Evolutionary conservation across 2,113 vertebrate species (phyloP).

Genomic region (Oophaga pumilio): DNA sequence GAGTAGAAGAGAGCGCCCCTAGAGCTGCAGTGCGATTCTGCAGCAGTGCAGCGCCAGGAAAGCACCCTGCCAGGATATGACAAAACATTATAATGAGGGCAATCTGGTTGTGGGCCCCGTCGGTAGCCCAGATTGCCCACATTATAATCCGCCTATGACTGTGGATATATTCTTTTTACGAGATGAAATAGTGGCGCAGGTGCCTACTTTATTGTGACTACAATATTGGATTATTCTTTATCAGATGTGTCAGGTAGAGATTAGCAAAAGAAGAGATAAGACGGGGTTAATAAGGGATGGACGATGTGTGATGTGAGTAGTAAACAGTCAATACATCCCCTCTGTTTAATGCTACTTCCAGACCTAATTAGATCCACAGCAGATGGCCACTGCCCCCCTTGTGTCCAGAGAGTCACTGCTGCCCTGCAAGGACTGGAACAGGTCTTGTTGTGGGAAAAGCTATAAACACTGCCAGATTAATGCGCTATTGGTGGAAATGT

Average conservation of each 20-base stretch:
- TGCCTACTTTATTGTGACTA: too few relatives aligned
- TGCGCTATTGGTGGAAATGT: constrained; percentile 9
- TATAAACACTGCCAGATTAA: constrained; percentile 3
- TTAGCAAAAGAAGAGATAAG: neutral
- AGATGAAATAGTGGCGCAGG: too few relatives aligned
- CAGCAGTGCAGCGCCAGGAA: too few relatives aligned
- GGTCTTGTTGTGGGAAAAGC: neutral
- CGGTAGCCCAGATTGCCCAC: too few relatives aligned
- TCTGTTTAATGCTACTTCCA: constrained; percentile 33
- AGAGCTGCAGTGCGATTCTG: too few relatives aligned
- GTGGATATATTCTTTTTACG: too few relatives aligned
- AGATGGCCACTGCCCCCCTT: constrained; percentile 34
- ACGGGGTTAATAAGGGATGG: neutral
- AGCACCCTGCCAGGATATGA: too few relatives aligned
- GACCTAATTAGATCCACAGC: constrained; percentile 39
- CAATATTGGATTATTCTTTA: too few relatives aligned
- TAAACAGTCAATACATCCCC: constrained; percentile 15
- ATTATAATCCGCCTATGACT: too few relatives aligned
- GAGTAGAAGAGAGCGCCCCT: too few relatives aligned
- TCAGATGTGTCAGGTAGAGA: neutral
- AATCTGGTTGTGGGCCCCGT: too few relatives aligned
- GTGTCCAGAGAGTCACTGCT: constrained; percentile 20
- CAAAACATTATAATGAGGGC: too few relatives aligned
- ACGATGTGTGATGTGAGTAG: neutral
- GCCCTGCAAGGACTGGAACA: constrained; percentile 44